Evolutionary conservation across 2,888 invertebrate species (phyloP).

Genomic region (Nasonia oneida): DNA sequence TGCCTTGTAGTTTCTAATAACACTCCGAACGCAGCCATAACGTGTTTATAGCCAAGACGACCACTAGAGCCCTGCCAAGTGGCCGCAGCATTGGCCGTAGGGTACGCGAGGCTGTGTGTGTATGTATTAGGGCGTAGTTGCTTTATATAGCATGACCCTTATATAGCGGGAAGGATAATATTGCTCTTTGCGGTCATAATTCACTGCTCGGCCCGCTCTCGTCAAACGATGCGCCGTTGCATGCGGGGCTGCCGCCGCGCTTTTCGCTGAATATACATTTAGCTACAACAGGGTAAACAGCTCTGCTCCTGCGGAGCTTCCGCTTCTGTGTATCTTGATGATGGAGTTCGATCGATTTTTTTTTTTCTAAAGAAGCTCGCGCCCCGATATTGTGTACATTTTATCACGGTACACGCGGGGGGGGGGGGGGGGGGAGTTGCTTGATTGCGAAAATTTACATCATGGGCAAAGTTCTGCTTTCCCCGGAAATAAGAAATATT

Average conservation of each 20-base stretch:
- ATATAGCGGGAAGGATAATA: constrained; percentile 42
- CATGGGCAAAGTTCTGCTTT: neutral
- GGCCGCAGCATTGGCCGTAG: neutral
- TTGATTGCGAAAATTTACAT: neutral
- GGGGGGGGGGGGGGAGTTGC: neutral
- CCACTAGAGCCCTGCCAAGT: constrained; percentile 8
- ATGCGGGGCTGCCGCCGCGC: neutral
- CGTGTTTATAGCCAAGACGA: constrained; percentile 29
- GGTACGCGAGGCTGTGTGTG: neutral
- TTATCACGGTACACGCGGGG: neutral
- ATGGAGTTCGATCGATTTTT: constrained; percentile 1
- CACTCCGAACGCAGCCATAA: constrained; percentile 19
- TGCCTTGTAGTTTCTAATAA: constrained; percentile 47
- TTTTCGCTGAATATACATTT: constrained; percentile 18
- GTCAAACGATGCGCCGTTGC: constrained; percentile 6
- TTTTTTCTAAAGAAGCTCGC: neutral
- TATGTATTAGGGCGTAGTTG: neutral
- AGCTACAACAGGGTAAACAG: neutral
- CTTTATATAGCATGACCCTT: neutral
- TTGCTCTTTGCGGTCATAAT: constrained; percentile 54
- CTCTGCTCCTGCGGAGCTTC: neutral
- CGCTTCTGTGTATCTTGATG: neutral
- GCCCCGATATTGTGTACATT: neutral
- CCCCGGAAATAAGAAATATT: neutral
- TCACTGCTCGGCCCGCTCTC: constrained; percentile 33